These are phyloP conservation scores for Nebria ingens DNA, from an alignment of 1,140 invertebrate species.

Conservation along the genomic window DNA sequence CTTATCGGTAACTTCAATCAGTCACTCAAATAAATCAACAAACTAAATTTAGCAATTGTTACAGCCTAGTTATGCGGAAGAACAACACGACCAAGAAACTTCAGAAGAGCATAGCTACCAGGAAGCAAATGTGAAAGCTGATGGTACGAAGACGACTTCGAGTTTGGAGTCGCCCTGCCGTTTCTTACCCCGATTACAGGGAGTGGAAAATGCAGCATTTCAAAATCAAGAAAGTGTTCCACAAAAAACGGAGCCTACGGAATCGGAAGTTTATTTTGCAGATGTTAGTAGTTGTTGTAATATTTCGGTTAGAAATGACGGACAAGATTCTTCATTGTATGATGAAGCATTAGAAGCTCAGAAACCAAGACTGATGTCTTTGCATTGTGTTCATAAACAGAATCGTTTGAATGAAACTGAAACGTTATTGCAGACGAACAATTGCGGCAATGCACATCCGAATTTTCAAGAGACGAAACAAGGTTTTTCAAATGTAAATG, in stretches of 20 bases:
- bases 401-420: conserved; percentile 9
- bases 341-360: conserved; percentile 33
- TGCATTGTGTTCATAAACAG: conserved; percentile 22
- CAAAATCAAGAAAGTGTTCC: conserved; percentile 45
- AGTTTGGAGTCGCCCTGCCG: conserved; percentile 23
- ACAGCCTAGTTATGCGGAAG: conserved; percentile 5
- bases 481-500: conserved; percentile 17
- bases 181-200: conserved; percentile 38
- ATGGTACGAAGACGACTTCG: not conserved
- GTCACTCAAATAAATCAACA: conserved; percentile 36
- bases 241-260: conserved; percentile 45
- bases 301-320: conserved; percentile 53
- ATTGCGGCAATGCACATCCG: conserved; percentile 12
- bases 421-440: conserved; percentile 18
- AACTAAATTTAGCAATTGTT: conserved; percentile 31
- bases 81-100: conserved; percentile 11
- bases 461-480: conserved; percentile 23
- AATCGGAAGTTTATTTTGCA: conserved; percentile 74
- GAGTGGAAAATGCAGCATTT: conserved; percentile 56
- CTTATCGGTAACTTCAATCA: conserved; percentile 34
- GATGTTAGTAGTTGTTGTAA: conserved; percentile 78
- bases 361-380: conserved; percentile 25
- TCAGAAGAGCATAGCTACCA: conserved; percentile 28
- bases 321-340: conserved; percentile 34
- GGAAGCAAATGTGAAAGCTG: conserved; percentile 23